Evolutionary conservation across 2,888 invertebrate genomes (phyloP).

Genomic region (Arenicola marina): DNA sequence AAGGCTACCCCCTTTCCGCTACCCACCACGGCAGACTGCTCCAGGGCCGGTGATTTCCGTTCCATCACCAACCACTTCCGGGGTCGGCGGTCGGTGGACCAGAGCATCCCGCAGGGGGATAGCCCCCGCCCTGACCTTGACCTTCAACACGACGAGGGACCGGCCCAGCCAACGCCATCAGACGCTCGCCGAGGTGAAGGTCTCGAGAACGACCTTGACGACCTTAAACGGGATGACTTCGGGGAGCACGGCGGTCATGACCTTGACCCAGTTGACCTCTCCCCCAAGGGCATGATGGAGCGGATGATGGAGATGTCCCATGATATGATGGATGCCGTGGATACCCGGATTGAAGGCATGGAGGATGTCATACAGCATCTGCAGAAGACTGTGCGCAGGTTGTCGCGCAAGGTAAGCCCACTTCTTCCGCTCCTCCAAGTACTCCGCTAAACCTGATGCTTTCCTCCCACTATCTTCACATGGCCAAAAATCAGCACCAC

Average conservation of each 20-base stretch:
- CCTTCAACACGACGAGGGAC: too few species aligned
- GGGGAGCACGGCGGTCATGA: neutral
- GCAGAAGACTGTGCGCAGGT: conserved; percentile 65
- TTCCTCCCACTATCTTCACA: too few species aligned
- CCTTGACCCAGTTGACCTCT: neutral
- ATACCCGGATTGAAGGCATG: conserved; percentile 62
- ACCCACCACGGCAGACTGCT: conserved; percentile 52
- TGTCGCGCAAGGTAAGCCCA: conserved; percentile 63
- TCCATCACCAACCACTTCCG: conserved; percentile 56
- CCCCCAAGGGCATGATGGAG: conserved; percentile 1
- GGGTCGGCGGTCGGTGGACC: conserved; percentile 36
- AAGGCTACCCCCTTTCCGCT: too few species aligned
- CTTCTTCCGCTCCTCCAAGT: too few species aligned
- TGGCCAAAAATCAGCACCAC: too few species aligned
- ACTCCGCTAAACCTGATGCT: too few species aligned
- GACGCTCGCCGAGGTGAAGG: neutral
- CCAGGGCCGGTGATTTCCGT: conserved; percentile 56
- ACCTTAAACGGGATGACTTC: neutral
- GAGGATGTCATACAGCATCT: conserved; percentile 66
- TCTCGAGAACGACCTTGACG: neutral
- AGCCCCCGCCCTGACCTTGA: too few species aligned
- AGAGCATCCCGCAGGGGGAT: conserved; percentile 35
- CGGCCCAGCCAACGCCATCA: neutral
- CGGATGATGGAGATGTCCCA: conserved; percentile 17
- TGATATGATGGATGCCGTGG: conserved; percentile 24